Evolutionary conservation across 2,113 vertebrate species (phyloP), one percentile per base, ranked within the genome.

Genomic region (Tiliqua scincoides): DNA sequence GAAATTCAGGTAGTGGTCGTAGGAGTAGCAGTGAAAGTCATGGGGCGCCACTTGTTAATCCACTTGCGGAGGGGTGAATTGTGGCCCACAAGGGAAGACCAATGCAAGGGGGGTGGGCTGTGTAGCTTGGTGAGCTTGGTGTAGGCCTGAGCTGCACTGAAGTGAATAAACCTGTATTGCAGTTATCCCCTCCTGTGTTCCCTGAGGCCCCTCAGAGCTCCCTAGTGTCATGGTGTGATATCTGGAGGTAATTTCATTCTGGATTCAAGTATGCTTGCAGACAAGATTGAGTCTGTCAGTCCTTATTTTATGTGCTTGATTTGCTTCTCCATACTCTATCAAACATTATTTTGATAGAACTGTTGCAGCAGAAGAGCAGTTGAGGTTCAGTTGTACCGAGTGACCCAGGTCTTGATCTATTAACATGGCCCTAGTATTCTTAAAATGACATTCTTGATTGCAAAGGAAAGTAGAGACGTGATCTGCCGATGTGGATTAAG

Each of bases 221-320:
- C 48, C 65, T 78, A 87, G 27, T 88, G 30, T 11, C 62, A 27
- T 79, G 48, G 21, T 82, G 11, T 9, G 89, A 86, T 91, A 92
- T 91, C 73, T 86, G 40, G 87, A 92, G 35, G 10, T 76, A 70
- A 91, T 91, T 93, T 71, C 52, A 18, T 88, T 89, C 83, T 91
- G 78, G 3, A 82, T 91, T 89, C 88, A 90, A 92, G 78, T 78
- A 30, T 32, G 32, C 10, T 35, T 85, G 65, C 82, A 89, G 72
- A 90, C 52, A 86, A 93, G 87, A 93, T 40, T 91, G 86, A 93
- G 68, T 74, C 89, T 91, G 76, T 89, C 88, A 90, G 62, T 89
- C 87, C 63, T 89, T 86, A 83, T 92, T 93, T 89, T 85, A 87
- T 43, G 6, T 91, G 83, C 23, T 70, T 85, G 40, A 76, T 62